phyloP scores from a whole-genome alignment of 1,140 invertebrate species.

The Plutomurus gul region DNA sequence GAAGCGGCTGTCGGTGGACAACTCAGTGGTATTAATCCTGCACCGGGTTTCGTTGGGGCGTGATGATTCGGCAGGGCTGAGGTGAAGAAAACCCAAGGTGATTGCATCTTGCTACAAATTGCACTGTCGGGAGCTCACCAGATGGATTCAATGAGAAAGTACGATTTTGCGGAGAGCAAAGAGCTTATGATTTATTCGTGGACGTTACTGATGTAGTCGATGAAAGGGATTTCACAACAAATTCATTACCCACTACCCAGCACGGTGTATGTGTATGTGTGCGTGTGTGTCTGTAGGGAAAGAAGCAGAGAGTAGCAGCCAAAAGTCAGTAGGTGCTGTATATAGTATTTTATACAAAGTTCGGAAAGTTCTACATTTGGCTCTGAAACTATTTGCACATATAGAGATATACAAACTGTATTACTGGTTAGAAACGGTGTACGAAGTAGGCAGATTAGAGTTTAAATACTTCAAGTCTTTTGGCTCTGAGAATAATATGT shows the following conservation, averaged over 20 bases:
- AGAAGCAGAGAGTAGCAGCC: too few species aligned
- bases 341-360: too few species aligned
- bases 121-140: background rate
- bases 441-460: background rate
- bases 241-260: background rate
- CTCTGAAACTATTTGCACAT: too few species aligned
- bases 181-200: background rate
- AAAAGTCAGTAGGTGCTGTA: too few species aligned
- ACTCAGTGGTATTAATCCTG: conserved; percentile 44
- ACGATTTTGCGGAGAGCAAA: background rate
- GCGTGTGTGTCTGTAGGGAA: too few species aligned
- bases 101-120: conserved; percentile 34
- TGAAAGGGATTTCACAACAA: background rate
- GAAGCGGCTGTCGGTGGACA: conserved; percentile 39
- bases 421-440: background rate
- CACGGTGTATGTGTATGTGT: background rate
- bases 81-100: conserved; percentile 43
- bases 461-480: background rate
- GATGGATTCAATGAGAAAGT: background rate
- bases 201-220: background rate
- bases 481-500: background rate
- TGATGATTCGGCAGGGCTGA: conserved; percentile 41
- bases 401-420: background rate
- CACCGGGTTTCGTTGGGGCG: conserved; percentile 30
- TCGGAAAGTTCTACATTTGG: background rate